phyloP scores from a whole-genome alignment of 1,140 invertebrate species.

The Lasioglossum baleicum region DNA sequence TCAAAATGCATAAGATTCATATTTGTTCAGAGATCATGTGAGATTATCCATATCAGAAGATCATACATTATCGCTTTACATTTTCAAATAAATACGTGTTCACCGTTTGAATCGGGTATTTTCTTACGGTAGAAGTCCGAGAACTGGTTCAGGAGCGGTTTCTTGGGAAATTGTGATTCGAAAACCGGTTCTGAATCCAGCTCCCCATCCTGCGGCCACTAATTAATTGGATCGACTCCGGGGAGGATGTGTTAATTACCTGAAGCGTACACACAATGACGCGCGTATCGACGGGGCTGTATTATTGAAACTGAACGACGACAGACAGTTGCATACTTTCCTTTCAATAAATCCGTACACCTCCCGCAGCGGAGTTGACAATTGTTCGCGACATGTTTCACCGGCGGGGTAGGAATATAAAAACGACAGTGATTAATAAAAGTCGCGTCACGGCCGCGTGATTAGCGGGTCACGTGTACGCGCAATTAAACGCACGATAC shows the following conservation, averaged over 20 bases:
- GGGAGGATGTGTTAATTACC: slow-evolving; percentile 4
- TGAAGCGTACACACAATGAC: neutral
- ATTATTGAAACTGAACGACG: no score
- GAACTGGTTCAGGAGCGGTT: no score
- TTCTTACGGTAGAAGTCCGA: no score
- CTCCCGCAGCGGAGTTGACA: neutral
- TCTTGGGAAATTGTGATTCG: no score
- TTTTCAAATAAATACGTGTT: no score
- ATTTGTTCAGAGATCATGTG: no score
- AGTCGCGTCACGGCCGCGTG: neutral
- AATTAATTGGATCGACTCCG: neutral
- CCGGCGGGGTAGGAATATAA: neutral
- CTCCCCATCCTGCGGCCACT: neutral
- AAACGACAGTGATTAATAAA: slow-evolving; percentile 29
- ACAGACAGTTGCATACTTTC: neutral
- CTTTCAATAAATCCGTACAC: neutral
- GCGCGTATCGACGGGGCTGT: neutral
- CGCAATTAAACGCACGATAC: slow-evolving; percentile 14
- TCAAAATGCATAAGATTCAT: no score
- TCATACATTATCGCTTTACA: no score
- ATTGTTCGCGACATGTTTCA: slow-evolving; percentile 29
- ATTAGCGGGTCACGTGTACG: slow-evolving; percentile 26
- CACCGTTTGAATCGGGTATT: no score
- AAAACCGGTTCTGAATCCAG: no score
- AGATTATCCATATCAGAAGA: no score